phyloP scores from a whole-genome alignment of 2,797 vertebrate genomes.

The Macrochelys suwanniensis region DNA sequence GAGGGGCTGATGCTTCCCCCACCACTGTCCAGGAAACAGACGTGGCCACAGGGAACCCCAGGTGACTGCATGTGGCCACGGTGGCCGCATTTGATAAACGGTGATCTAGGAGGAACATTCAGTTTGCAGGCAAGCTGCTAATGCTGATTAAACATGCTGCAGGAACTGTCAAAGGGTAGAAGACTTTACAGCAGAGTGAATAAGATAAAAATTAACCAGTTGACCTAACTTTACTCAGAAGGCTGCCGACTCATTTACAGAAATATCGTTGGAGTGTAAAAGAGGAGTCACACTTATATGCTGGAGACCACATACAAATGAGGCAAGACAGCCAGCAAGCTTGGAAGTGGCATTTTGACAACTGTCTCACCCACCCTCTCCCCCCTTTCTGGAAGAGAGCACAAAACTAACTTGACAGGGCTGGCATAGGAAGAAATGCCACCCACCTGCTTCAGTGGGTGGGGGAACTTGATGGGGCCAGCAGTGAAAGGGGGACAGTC shows the following conservation, averaged over 20 bases:
- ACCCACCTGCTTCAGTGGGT: neutral
- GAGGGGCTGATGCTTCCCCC: too few species aligned
- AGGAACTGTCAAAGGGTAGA: neutral
- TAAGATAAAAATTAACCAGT: neutral
- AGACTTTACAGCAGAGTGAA: neutral
- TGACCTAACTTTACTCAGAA: neutral
- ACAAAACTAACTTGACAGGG: neutral
- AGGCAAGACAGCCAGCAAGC: neutral
- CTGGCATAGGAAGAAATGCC: neutral
- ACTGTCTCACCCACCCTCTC: neutral
- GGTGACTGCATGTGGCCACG: too few species aligned
- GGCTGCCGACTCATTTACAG: neutral
- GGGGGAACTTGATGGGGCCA: neutral
- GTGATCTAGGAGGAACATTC: fast-evolving
- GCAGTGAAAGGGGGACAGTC: neutral
- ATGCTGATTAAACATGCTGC: fast-evolving
- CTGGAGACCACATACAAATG: neutral
- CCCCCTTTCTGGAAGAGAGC: neutral
- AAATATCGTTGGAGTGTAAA: neutral
- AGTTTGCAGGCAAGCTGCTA: neutral
- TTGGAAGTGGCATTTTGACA: neutral
- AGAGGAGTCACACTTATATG: fast-evolving
- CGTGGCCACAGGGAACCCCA: too few species aligned
- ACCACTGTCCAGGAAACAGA: too few species aligned
- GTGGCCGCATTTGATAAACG: too few species aligned